These are phyloP conservation scores for Parazoanthus atlanticus DNA, from an alignment of 92 coral and sea anemone species.

Conservation along the genomic window DNA sequence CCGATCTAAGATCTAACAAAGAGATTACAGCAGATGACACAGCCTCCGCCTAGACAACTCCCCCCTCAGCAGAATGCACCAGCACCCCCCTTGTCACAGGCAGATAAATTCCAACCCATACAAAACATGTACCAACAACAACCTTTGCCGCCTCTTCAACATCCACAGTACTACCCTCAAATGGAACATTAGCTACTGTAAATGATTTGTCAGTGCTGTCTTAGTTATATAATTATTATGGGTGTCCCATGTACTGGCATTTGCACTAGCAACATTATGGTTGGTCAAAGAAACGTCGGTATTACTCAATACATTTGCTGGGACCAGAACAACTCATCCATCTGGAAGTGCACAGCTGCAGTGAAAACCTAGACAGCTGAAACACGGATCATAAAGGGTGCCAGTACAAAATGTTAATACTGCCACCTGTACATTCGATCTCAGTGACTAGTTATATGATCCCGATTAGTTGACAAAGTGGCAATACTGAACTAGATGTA, in stretches of 20 bases:
- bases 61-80: conserved; percentile 95
- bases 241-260: no score
- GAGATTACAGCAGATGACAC: conserved; percentile 88
- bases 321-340: no score
- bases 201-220: not conserved
- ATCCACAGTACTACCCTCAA: conserved; percentile 49
- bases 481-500: not conserved
- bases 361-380: not conserved
- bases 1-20: conserved; percentile 83
- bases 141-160: conserved; percentile 91
- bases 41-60: conserved; percentile 91
- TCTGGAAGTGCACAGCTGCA: not conserved
- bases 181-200: not conserved
- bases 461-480: not conserved
- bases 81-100: conserved; percentile 73
- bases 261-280: not conserved
- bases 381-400: no score
- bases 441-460: not conserved
- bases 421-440: no score
- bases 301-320: not conserved
- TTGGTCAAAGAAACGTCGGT: not conserved
- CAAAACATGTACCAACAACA: conserved; percentile 84
- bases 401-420: no score
- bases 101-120: conserved; percentile 68
- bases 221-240: not conserved